These are phyloP conservation scores for Eulemur rubriventer DNA, from an alignment of 2,797 vertebrate species.

Conservation along the genomic window DNA sequence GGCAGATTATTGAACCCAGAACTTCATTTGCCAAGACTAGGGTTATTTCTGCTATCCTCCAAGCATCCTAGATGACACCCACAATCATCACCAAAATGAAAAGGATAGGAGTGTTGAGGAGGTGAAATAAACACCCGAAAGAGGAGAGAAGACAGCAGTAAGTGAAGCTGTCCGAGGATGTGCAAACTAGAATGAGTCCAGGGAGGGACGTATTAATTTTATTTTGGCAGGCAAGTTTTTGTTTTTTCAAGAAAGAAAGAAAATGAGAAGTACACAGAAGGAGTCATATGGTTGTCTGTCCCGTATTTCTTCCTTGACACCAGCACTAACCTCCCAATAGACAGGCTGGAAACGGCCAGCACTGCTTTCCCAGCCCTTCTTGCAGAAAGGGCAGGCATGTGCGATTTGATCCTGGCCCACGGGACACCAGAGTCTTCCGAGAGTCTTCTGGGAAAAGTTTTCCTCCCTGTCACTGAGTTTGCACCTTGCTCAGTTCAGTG, in stretches of 20 bases:
- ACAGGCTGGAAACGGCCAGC: neutral
- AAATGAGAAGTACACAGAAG: neutral
- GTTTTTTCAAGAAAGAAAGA: neutral
- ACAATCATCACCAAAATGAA: neutral
- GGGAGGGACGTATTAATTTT: neutral
- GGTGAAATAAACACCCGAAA: neutral
- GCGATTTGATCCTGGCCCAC: neutral
- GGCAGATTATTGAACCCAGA: neutral
- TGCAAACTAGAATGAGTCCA: neutral
- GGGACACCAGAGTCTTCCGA: neutral
- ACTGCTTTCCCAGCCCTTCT: neutral
- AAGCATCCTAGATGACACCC: neutral
- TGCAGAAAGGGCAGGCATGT: neutral
- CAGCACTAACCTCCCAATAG: neutral
- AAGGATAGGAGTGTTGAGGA: neutral
- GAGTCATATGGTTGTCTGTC: neutral
- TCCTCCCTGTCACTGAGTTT: neutral
- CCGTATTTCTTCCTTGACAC: neutral
- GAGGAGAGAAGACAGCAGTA: neutral
- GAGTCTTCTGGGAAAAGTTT: neutral
- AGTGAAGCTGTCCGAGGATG: neutral
- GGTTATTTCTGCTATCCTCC: neutral
- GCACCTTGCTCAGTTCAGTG: constrained; percentile 22
- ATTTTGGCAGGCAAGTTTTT: neutral
- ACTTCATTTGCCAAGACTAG: neutral